Base-by-base conservation (phyloP, 2,888 invertebrate species). In the Drosophila austrosaltans region DNA sequence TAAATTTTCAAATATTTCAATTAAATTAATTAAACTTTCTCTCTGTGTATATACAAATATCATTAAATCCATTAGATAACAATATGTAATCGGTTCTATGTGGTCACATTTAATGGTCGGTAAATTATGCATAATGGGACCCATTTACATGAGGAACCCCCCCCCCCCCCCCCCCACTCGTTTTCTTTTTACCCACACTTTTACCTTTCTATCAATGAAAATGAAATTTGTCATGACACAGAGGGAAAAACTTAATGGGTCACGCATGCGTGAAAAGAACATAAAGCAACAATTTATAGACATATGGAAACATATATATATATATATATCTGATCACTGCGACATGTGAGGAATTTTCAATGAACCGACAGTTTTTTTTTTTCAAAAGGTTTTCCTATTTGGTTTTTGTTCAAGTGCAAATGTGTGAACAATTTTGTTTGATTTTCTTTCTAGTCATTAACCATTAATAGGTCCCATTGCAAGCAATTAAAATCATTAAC, bases 401-500 rank as follows among this genome's bases (percentile, higher is more conserved):
- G 12, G 16, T n/a, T 20, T 42, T 48, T 25, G 58, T 48, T 59
- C 39, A 57, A 66, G 62, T 70, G 70, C 58, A 62, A 53, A 62
- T 58, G 72, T 72, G 71, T 65, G 58, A 86, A 86, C 67, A 72
- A 70, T 75, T 77, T 75, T 70, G 76, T 72, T 76, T 53, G 66
- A 60, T 48, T 70, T 57, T 30, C 20, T 53, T 20, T 36, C 39
- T 54, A 39, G 30, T 69, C 28, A 28, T 64, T 16, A 5, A 16
- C 25, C 8, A 39, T 57, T 68, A 79, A 78, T 81, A 83, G 83
- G 81, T 83, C 84, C 81, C 84, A 83, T 72, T 77, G 84, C 81
- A 81, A 75, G 81, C 84, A 81, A 81, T 81, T 81, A 84, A 73
- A 69, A 79, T 78, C 81, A 81, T 81, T 81, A 81, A 60, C 60